Evolutionary conservation across 2,888 invertebrate species (phyloP).

Genomic region (Aphodius granarius): DNA sequence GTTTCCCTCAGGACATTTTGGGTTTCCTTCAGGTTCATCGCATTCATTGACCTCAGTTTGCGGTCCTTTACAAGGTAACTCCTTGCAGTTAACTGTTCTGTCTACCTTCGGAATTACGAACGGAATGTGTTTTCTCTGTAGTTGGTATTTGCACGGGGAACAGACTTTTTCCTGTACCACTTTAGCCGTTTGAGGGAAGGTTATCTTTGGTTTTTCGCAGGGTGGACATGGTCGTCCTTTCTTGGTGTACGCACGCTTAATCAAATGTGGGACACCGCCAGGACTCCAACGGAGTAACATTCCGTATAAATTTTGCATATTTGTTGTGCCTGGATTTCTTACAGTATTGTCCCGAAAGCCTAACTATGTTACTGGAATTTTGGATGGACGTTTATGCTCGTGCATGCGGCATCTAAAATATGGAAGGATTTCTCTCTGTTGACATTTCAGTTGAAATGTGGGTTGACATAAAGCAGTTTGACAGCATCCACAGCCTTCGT

Average conservation of each 20-base stretch:
- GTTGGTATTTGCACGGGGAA: constrained; percentile 14
- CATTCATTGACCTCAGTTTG: constrained; percentile 20
- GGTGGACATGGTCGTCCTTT: constrained; percentile 12
- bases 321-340: neutral
- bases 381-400: neutral
- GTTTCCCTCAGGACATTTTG: constrained; percentile 19
- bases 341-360: neutral
- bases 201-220: constrained; percentile 12
- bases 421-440: neutral
- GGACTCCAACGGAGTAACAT: constrained; percentile 1
- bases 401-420: neutral
- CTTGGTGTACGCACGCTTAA: constrained; percentile 8
- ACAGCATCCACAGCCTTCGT: too few relatives aligned
- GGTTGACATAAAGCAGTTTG: too few relatives aligned
- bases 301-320: constrained; percentile 7
- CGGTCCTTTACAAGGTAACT: constrained; percentile 7
- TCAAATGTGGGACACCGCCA: constrained; percentile 1
- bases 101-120: neutral
- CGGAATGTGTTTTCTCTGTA: constrained; percentile 9
- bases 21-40: neutral
- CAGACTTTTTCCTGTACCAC: constrained; percentile 18
- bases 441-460: neutral
- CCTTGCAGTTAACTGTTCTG: neutral
- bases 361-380: neutral
- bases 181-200: constrained; percentile 17